These are phyloP conservation scores for Oreochromis grahami DNA, from an alignment of 2,797 vertebrate species.

Conservation along the genomic window DNA sequence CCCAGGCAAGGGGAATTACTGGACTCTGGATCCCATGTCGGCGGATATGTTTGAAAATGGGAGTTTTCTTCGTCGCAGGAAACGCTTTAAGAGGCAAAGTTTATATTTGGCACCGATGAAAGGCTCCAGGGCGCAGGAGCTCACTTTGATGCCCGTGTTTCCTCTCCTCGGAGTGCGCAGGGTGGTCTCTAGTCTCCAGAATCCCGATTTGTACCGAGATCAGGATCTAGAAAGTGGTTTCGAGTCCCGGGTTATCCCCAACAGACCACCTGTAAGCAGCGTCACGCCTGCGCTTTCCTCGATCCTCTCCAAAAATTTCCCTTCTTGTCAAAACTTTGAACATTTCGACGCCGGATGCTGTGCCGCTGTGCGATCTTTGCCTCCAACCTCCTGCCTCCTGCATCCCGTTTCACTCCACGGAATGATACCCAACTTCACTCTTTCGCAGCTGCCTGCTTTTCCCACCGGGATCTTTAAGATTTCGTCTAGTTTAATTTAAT, in stretches of 20 bases:
- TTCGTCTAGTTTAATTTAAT: conserved; percentile 15
- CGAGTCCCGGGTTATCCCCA: background rate
- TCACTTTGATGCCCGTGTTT: conserved; percentile 15
- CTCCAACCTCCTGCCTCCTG: conserved; percentile 28
- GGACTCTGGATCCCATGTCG: conserved; percentile 88
- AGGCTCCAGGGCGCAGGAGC: conserved; percentile 35
- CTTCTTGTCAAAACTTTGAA: conserved; percentile 42
- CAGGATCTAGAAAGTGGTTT: background rate
- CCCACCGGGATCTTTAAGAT: conserved; percentile 18
- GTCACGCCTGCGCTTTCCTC: conserved; percentile 68
- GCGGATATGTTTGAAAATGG: conserved; percentile 88
- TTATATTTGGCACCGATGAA: conserved; percentile 28
- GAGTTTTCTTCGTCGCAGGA: conserved; percentile 86
- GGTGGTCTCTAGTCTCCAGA: conserved; percentile 17
- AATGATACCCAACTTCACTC: background rate
- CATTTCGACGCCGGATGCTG: conserved; percentile 33
- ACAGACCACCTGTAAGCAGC: conserved; percentile 40
- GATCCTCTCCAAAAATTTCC: conserved; percentile 58
- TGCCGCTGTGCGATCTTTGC: conserved; percentile 5
- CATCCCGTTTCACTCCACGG: conserved; percentile 38
- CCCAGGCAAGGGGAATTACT: conserved; percentile 85
- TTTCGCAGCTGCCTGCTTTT: conserved; percentile 1
- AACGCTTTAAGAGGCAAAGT: conserved; percentile 82
- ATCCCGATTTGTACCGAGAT: conserved; percentile 31
- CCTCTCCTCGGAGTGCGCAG: conserved; percentile 47